These are phyloP conservation scores for Tapirus indicus DNA, from an alignment of 2,797 vertebrate species.

Conservation along the genomic window DNA sequence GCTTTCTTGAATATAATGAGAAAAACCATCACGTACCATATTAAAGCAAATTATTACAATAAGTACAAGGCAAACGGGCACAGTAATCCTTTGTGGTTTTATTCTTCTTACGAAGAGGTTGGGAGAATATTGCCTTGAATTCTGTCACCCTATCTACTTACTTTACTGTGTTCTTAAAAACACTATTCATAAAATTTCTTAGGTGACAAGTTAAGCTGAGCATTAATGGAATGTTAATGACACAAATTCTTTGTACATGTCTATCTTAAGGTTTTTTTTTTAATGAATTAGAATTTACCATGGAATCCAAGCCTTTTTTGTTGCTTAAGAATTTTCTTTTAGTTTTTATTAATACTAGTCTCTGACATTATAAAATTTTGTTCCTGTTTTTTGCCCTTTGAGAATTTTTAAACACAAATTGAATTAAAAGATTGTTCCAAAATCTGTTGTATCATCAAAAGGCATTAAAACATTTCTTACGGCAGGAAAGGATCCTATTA, in stretches of 20 bases:
- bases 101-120: background rate
- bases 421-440: constrained; percentile 83
- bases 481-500: constrained; percentile 77
- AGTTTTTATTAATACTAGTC: constrained; percentile 85
- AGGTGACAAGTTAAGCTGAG: background rate
- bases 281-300: background rate
- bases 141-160: background rate
- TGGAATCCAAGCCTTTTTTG: background rate
- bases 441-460: constrained; percentile 85
- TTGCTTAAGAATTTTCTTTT: constrained; percentile 66
- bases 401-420: constrained; percentile 86
- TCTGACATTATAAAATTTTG: constrained; percentile 85
- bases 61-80: background rate
- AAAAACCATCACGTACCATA: background rate
- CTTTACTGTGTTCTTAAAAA: constrained; percentile 23
- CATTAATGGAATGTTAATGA: background rate
- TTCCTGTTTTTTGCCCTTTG: constrained; percentile 83
- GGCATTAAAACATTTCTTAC: constrained; percentile 83
- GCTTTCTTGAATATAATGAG: constrained; percentile 20
- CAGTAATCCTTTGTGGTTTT: constrained; percentile 7
- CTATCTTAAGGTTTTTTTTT: background rate
- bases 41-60: constrained; percentile 17
- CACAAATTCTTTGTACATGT: background rate
- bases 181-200: background rate
- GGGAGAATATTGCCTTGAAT: background rate